Base-by-base conservation (phyloP, 2,797 vertebrate genomes). In the Decapterus maruadsi region DNA sequence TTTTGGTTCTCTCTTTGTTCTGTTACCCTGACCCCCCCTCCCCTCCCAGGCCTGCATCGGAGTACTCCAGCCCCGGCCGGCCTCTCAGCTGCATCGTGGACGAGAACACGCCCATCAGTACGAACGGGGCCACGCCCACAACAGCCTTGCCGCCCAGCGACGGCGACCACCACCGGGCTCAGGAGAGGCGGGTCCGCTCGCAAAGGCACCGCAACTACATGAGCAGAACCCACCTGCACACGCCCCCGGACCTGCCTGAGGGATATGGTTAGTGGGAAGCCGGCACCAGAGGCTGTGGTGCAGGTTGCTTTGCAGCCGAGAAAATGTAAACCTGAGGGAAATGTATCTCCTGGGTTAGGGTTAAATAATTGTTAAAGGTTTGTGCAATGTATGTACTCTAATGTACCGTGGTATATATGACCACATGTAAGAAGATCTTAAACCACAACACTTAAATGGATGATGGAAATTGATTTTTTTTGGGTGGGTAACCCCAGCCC, bases 201-300 rank as follows among this genome's bases (percentile, higher is more conserved):
- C 98, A 99, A 83, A 94, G 98, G 84, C 98, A 99, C 89, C 94
- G 98, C 82, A 99, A 99, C 94, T 99, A 99, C 92, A 99, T 99
- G 98, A 99, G 98, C 95, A 96, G 98, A 84, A 99, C 98, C 48
- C 98, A 99, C 89, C 95, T 99, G 87, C 98, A 99, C 93, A 98
- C 97, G 13, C 98, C 98, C 6, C 98, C 98, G 0, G 98, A 99
- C 89, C 94, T 99, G 26, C 98, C 98, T 0, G 98, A 99, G 88
- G 98, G 98, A 91, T 99, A 99, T 6, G 98, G 98, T 99, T 86
- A 85, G 26, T 26, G 31, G 31, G 31, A 34, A 34, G 31, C 31
- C 31, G 31, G 31, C 31, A 34, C 31, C 16, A 5, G 16, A 2
- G 13, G 5, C 2, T 43, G 42, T 43, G 13, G 12, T 43, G 11